Evolutionary conservation across 2,113 vertebrate genomes (phyloP), one percentile per base, ranked within the genome.

Genomic region (Ovis canadensis): DNA sequence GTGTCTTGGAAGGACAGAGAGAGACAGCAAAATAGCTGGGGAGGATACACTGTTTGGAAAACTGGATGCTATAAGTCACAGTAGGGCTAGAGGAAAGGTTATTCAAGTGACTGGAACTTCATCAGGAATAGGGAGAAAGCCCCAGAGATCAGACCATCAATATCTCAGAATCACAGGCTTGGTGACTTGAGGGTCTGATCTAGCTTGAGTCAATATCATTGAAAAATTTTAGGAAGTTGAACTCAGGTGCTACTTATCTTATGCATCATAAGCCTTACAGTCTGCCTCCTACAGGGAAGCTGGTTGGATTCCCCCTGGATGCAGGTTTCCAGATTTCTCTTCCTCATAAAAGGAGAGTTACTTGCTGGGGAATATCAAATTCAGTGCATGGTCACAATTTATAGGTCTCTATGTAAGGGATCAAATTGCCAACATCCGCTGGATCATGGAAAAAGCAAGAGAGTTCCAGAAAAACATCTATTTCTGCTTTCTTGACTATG

Each of bases 251-350:
- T 13, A 6, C 7, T 10, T 10, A 23, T 23, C 0, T 10, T 59
- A 1, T 3, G 6, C 27, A 10, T 40, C 25, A 1, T 31, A 1
- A 8, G 3, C 5, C 12, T 62, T 50, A 23, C 23, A 10, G 78
- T 33, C 21, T 31, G 4, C 10, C 3, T 33, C 55, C 16, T 71
- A 3, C 8, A 2, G 6, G 31, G 12, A n/a, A 7, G 43, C 19
- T n/a, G 8, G 3, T 29, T 45, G n/a, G 45, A 40, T 40, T 57
- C 13, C 11, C 14, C 19, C 4, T n/a, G 74, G 45, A 67, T 45
- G 62, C 25, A 8, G 36, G 13, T 40, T 48, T 78, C 78, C 7
- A 9, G 7, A 36, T 1, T 77, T 64, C 9, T 77, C 40, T 78
- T 71, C n/a, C 21, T 59, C 16, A 10, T 40, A 33, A 36, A 45